Evolutionary conservation across 2,888 invertebrate species (phyloP), one percentile per base, ranked within the genome.

Genomic region (Diplolepis rosae): DNA sequence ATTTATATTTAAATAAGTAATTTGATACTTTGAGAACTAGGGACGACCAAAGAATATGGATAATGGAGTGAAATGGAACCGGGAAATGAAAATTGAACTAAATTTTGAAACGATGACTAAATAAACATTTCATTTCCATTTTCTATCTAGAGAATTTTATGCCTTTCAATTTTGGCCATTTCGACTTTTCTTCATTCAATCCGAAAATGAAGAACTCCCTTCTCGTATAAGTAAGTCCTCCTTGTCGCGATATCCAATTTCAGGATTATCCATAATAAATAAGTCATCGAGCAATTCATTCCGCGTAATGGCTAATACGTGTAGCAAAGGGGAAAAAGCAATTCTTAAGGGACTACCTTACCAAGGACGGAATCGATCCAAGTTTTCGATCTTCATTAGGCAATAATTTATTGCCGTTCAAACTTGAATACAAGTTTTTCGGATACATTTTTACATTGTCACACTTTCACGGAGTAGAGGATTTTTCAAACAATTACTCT

Each of bases 191-290:
- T 69, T 68, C 50, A 15, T 30, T 52, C 30, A 30, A 13, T 45
- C 22, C 18, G 13, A 32, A n/a, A n/a, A 39, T 13, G 24, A 61
- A 39, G 61, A 27, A 39, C 18, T 42, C 24, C n/a, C 54, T 32
- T 30, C 18, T 18, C 11, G 18, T 54, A 27, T 13, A 27, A 50
- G 50, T 13, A 52, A 28, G 27, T 61, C 24, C 22, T 39, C 61
- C 61, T 61, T 61, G 39, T 61, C 61, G 54, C 67, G 75, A 73
- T 77, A 82, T 78, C 77, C 82, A 79, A 81, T 83, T 81, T 74
- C 70, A 61, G 76, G 76, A 81, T 83, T 81, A 79, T 83, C 77
- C 75, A 77, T 80, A 82, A 83, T 78, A 80, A 83, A 82, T 79
- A 77, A 82, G 74, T 39, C 61, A 61, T 61, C 39, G n/a, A 61